Conservation (phyloP, 2,888 invertebrate species). For the Phalera bucephala region DNA sequence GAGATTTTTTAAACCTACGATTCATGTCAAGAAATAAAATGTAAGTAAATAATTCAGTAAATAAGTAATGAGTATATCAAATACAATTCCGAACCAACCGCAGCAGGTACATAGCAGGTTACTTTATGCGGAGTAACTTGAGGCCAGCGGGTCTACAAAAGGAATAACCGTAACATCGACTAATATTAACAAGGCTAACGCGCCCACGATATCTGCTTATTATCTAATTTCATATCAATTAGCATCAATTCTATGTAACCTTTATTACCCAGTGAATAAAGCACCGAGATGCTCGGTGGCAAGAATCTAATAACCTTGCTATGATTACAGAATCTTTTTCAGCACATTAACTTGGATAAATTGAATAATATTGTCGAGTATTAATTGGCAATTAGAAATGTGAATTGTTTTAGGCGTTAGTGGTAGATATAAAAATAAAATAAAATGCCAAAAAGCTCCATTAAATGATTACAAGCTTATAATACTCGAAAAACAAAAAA, state of each 20-base stretch:
- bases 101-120: slow-evolving; percentile 2
- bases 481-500: too few relatives aligned
- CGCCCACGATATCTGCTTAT: slow-evolving; percentile 49
- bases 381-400: too few relatives aligned
- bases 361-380: too few relatives aligned
- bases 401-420: too few relatives aligned
- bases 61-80: too few relatives aligned
- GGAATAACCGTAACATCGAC: slow-evolving; percentile 30
- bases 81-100: too few relatives aligned
- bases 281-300: slow-evolving; percentile 16
- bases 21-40: too few relatives aligned
- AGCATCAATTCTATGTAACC: slow-evolving; percentile 45
- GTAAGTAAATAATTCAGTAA: neutral
- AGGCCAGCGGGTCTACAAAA: slow-evolving; percentile 10
- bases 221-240: slow-evolving; percentile 62
- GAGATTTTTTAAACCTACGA: too few relatives aligned
- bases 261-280: slow-evolving; percentile 38
- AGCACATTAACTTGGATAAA: neutral
- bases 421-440: too few relatives aligned
- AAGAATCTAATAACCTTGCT: slow-evolving; percentile 1
- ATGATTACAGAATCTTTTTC: neutral
- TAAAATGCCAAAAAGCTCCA: too few relatives aligned
- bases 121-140: slow-evolving; percentile 1
- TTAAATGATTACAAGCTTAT: too few relatives aligned
- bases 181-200: slow-evolving; percentile 47